Evolutionary conservation across 2,113 vertebrate genomes (phyloP).

Genomic region (Girardinichthys multiradiatus): DNA sequence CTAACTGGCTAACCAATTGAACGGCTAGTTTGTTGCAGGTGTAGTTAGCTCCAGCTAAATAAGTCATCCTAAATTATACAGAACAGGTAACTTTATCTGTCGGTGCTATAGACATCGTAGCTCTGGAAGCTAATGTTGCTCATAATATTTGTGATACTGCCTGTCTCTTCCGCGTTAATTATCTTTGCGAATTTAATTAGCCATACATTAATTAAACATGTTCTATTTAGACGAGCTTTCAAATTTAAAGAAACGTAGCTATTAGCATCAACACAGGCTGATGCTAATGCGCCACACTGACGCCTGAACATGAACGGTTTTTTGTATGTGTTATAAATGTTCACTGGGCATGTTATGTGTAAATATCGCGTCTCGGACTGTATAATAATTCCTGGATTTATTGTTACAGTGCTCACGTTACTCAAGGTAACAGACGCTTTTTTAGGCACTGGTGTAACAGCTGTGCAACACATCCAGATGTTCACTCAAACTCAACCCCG

Average conservation of each 20-base stretch:
- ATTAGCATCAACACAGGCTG: neutral
- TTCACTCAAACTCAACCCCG: neutral
- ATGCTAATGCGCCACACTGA: neutral
- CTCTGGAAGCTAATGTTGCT: slow-evolving; percentile 22
- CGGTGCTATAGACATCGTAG: slow-evolving; percentile 6
- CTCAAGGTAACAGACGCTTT: too few species aligned
- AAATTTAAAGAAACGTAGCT: neutral
- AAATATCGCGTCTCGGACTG: neutral
- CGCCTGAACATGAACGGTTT: neutral
- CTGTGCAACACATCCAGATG: neutral
- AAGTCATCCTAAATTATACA: slow-evolving; percentile 2
- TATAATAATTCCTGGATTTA: too few species aligned
- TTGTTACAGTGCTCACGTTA: neutral
- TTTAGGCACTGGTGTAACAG: neutral
- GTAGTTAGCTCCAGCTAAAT: neutral
- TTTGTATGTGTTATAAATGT: neutral
- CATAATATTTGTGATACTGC: neutral
- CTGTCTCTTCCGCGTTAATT: neutral
- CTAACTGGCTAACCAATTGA: slow-evolving; percentile 41
- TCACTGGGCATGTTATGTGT: neutral
- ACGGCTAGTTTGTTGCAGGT: slow-evolving; percentile 1
- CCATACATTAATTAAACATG: neutral
- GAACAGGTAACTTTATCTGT: slow-evolving; percentile 27
- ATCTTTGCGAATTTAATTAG: slow-evolving; percentile 9
- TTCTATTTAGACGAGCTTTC: neutral